phyloP scores from a whole-genome alignment of 1,140 invertebrate genomes.

The Zeugodacus cucurbitae region DNA sequence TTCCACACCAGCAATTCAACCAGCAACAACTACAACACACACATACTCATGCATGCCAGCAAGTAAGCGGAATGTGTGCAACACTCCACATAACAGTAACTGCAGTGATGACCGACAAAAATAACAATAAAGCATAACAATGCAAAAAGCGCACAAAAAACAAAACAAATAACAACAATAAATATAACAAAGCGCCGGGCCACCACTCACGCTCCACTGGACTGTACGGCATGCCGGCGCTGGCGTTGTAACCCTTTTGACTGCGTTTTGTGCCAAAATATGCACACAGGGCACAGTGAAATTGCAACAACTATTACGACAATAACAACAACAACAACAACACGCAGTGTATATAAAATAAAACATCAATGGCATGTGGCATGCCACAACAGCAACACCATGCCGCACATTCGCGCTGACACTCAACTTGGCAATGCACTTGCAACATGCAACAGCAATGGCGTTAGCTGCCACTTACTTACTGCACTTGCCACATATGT shows the following conservation, averaged over 20 bases:
- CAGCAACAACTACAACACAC: not conserved
- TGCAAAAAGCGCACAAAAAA: not conserved
- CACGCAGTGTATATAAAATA: not conserved
- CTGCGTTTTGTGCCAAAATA: not conserved
- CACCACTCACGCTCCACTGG: not conserved
- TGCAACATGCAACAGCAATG: not conserved
- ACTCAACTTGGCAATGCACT: conserved; percentile 38
- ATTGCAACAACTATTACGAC: not conserved
- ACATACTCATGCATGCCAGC: not conserved
- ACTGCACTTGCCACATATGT: not conserved
- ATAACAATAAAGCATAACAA: conserved; percentile 7
- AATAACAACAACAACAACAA: not conserved
- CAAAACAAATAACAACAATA: not conserved
- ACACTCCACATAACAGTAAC: not conserved
- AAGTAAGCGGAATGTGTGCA: not conserved
- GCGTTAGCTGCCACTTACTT: not conserved
- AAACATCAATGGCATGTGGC: not conserved
- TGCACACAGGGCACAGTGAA: not conserved
- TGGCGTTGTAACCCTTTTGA: not conserved
- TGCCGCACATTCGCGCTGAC: conserved; percentile 13
- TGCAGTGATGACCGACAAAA: not conserved
- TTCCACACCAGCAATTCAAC: conserved; percentile 31
- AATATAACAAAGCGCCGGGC: not conserved
- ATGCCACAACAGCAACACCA: conserved; percentile 26
- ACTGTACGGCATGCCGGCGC: not conserved